phyloP scores from a whole-genome alignment of 2,113 vertebrate species.

The Litocranius walleri region DNA sequence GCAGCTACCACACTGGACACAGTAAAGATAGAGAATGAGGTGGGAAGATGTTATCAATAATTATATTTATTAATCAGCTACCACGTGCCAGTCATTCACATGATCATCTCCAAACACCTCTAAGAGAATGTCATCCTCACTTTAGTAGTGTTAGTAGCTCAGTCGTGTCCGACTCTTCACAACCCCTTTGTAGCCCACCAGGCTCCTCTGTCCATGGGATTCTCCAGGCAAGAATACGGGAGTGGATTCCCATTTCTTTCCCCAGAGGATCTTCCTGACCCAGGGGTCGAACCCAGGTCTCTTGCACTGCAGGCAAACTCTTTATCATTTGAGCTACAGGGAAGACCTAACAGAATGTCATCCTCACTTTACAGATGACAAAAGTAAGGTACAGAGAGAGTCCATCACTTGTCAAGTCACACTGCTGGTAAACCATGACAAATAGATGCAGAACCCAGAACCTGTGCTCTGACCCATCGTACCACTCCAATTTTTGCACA shows the following conservation, averaged over 20 bases:
- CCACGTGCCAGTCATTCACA: background rate
- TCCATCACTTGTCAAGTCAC: background rate
- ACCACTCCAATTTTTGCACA: background rate
- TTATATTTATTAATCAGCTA: background rate
- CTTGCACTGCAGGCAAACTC: background rate
- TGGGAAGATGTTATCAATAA: background rate
- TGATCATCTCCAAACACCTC: background rate
- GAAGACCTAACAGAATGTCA: background rate
- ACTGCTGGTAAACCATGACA: accelerated
- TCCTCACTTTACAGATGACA: background rate
- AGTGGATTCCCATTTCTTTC: background rate
- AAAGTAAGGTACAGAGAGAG: background rate
- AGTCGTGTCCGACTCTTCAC: background rate
- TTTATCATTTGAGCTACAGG: background rate
- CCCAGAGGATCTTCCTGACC: background rate
- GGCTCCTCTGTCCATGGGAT: background rate
- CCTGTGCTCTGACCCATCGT: no score
- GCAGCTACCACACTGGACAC: accelerated
- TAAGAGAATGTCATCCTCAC: background rate
- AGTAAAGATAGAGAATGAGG: background rate
- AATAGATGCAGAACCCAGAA: background rate
- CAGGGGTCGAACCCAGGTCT: background rate
- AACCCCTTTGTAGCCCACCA: background rate
- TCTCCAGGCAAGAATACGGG: background rate
- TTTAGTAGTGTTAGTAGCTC: background rate